A percentile compares a stretch with the other conserved stretches of the same genome.
Evolutionary conservation across 2,888 invertebrate species (phyloP).

Genomic region (Hydroisotoma schaefferi): DNA sequence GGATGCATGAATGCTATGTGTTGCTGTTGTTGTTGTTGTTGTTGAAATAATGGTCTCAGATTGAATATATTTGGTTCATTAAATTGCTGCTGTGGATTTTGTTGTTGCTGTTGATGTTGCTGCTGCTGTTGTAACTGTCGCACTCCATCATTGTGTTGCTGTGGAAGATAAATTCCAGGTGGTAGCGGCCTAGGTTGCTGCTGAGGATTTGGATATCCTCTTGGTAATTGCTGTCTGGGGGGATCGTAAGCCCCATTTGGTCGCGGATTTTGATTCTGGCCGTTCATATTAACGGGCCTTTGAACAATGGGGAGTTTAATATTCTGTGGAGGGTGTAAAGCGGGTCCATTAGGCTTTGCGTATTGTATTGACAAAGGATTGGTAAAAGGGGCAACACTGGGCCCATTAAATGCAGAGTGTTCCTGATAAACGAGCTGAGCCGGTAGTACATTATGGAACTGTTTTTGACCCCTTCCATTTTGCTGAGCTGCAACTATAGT

Average conservation of each 20-base stretch:
- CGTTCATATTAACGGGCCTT: constrained; percentile 14
- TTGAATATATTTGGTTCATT: constrained; percentile 11
- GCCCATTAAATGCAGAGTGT: constrained; percentile 28
- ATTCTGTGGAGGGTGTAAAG: constrained; percentile 29
- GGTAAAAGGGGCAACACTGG: constrained; percentile 5
- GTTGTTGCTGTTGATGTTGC: neutral
- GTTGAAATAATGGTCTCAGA: constrained; percentile 16
- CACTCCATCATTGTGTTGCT: constrained; percentile 10
- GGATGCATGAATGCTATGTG: no score
- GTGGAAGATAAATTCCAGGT: constrained; percentile 4
- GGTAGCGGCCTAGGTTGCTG: constrained; percentile 5
- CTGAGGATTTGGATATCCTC: neutral
- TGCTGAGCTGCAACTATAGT: constrained; percentile 32
- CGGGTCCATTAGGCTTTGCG: neutral
- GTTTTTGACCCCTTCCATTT: neutral
- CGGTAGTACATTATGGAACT: constrained; percentile 38
- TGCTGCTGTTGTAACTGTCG: neutral
- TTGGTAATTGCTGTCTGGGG: neutral
- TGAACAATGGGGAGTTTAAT: constrained; percentile 38
- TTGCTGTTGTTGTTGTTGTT: constrained; percentile 17
- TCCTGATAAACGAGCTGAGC: constrained; percentile 46
- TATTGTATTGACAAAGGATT: constrained; percentile 8
- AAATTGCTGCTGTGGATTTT: constrained; percentile 1
- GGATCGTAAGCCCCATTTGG: neutral
- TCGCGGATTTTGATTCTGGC: neutral